Percentiles rank a stretch among this genome's conserved stretches.
Evolutionary conservation across 37 sponge, comb jelly and placozoan genomes (phyloP).

Genomic region (Chondrosia reniformis): DNA sequence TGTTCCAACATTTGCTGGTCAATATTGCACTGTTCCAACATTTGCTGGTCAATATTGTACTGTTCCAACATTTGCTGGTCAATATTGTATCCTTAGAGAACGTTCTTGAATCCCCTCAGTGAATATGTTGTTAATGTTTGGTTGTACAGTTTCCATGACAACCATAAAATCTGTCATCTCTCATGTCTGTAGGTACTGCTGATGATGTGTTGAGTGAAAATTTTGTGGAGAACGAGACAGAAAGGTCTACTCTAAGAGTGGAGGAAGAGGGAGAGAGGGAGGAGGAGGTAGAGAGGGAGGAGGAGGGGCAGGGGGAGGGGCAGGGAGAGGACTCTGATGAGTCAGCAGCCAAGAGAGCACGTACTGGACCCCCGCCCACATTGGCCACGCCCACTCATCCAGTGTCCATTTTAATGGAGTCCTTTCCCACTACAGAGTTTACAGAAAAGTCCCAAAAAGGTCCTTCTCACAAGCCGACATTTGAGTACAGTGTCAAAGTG

Average conservation of each 20-base stretch:
- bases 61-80: too few relatives aligned
- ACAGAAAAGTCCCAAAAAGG: conserved; percentile 1
- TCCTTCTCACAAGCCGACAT: conserved; percentile 28
- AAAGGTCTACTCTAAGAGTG: too few relatives aligned
- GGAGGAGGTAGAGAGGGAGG: not conserved
- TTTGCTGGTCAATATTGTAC: too few relatives aligned
- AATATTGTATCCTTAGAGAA: too few relatives aligned
- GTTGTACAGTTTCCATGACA: too few relatives aligned
- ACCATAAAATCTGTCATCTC: too few relatives aligned
- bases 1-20: too few relatives aligned
- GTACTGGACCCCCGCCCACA: not conserved
- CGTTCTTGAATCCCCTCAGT: too few relatives aligned
- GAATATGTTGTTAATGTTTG: too few relatives aligned
- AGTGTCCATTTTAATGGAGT: conserved; percentile 9
- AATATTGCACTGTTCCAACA: too few relatives aligned
- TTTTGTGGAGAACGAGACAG: not conserved
- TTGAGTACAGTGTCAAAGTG: conserved; percentile 31
- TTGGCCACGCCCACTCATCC: not conserved
- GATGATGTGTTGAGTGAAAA: conserved; percentile 1
- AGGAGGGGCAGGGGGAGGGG: not conserved
- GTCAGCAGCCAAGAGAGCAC: not conserved
- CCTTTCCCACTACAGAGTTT: not conserved
- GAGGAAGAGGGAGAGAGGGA: not conserved
- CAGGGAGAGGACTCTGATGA: not conserved
- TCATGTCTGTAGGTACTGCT: not conserved